These are phyloP conservation scores for Siniperca scherzeri DNA, from an alignment of 2,797 vertebrate species.

Conservation along the genomic window DNA sequence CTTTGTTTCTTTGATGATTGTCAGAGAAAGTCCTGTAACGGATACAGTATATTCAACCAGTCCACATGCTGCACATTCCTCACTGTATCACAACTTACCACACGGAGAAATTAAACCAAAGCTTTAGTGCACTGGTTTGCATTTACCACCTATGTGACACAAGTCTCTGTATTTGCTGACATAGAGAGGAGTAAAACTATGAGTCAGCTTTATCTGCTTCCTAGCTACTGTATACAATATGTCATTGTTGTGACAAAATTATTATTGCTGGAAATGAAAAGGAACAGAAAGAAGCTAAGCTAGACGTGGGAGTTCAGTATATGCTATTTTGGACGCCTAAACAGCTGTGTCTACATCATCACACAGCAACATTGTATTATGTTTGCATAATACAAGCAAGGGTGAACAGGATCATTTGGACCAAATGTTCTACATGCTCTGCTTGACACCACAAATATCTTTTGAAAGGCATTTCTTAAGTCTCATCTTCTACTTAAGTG, in stretches of 20 bases:
- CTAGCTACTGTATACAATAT: not conserved
- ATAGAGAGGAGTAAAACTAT: constrained; percentile 13
- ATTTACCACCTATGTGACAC: constrained; percentile 58
- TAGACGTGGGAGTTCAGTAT: not conserved
- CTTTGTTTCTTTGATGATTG: not conserved
- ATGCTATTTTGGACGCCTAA: not conserved
- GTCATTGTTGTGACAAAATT: not conserved
- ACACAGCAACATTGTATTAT: not conserved
- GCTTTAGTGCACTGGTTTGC: constrained; percentile 40
- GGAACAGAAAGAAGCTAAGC: constrained; percentile 18
- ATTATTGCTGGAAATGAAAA: not conserved
- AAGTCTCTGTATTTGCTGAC: constrained; percentile 45
- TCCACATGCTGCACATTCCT: constrained; percentile 34
- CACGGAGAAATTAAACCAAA: constrained; percentile 23
- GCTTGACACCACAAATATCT: no score
- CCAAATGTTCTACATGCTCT: not conserved
- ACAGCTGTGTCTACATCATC: not conserved
- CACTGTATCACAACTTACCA: constrained; percentile 31
- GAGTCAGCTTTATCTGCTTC: constrained; percentile 38
- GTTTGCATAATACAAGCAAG: not conserved
- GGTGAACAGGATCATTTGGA: not conserved
- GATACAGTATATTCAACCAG: not conserved
- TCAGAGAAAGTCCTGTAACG: not conserved
- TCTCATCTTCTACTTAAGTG: not conserved
- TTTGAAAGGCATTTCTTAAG: no score